Percentiles rank a stretch among this genome's conserved stretches.
Conservation (phyloP, 2,797 vertebrate species). For the Caiman crocodilus region DNA sequence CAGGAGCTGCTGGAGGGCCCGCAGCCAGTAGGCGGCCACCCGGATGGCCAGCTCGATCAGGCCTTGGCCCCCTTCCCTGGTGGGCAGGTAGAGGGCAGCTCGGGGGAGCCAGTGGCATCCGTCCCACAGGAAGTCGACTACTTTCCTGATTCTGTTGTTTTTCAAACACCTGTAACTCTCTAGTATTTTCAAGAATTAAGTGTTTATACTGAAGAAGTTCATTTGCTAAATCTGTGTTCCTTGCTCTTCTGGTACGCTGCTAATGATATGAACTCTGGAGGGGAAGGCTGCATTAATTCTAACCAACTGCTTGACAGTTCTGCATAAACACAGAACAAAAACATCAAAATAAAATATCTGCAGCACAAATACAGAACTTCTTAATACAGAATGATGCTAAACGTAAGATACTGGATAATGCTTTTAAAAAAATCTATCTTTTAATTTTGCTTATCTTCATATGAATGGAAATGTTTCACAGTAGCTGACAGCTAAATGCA, state of each 20-base stretch:
- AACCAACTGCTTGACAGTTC: not conserved
- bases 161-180: not conserved
- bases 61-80: no score
- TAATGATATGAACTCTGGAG: not conserved
- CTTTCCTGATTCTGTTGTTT: not conserved
- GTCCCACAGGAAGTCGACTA: no score
- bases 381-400: accelerated
- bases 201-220: not conserved
- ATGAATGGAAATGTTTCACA: not conserved
- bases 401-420: accelerated
- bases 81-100: no score
- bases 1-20: no score
- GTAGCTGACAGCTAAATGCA: not conserved
- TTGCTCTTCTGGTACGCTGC: not conserved
- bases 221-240: not conserved
- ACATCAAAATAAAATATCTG: not conserved
- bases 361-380: not conserved
- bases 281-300: not conserved
- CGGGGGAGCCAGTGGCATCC: no score
- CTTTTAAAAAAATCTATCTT: not conserved
- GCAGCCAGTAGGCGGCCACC: no score
- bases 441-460: not conserved
- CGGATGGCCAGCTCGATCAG: no score
- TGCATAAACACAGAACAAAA: not conserved
- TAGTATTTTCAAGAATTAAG: not conserved